phyloP scores from a whole-genome alignment of 2,888 invertebrate genomes.

The Siphonodentalium dalli region DNA sequence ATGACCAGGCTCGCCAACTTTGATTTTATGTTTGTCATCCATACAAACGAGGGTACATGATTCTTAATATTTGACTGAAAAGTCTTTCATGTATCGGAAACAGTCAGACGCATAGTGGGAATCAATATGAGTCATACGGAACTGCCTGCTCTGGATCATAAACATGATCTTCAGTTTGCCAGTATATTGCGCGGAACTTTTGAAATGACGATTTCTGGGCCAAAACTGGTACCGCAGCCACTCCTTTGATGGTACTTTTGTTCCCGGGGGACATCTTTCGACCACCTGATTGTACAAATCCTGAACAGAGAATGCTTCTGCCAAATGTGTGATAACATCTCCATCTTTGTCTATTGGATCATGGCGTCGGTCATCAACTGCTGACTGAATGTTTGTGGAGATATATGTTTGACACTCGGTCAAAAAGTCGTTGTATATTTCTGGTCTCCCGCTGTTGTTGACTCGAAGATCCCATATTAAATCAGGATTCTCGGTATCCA shows the following conservation, averaged over 20 bases:
- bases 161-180: conserved; percentile 22
- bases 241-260: conserved; percentile 11
- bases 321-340: conserved; percentile 6
- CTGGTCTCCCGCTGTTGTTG: neutral
- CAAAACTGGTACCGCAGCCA: conserved; percentile 17
- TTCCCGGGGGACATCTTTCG: neutral
- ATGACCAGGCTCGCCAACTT: conserved; percentile 10
- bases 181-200: conserved; percentile 14
- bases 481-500: neutral
- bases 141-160: conserved; percentile 22
- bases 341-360: neutral
- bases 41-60: neutral
- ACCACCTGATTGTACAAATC: conserved; percentile 5
- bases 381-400: neutral
- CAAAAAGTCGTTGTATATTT: conserved; percentile 1
- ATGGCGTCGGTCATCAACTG: conserved; percentile 2
- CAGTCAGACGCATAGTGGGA: conserved; percentile 10
- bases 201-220: conserved; percentile 11
- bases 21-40: conserved; percentile 12
- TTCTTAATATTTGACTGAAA: conserved; percentile 1
- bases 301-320: conserved; percentile 4
- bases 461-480: neutral
- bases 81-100: conserved; percentile 10
- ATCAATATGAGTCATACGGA: conserved; percentile 7
- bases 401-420: neutral